Conservation (phyloP, 1,140 invertebrate species). For the Drosophila repletoides region DNA sequence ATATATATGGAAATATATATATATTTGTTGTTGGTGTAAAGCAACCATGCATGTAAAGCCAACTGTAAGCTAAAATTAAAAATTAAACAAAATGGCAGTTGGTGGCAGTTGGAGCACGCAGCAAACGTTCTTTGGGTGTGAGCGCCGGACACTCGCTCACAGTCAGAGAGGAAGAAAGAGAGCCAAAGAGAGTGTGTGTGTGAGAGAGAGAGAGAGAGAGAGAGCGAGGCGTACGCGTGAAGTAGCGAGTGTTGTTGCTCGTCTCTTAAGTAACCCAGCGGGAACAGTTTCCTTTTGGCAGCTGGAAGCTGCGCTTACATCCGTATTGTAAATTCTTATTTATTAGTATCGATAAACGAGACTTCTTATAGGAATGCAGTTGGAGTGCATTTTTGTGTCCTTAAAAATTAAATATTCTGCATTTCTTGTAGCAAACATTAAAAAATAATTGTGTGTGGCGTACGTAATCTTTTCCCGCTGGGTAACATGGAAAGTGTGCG, state of each 20-base stretch:
- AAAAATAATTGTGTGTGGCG: no score
- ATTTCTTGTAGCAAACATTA: no score
- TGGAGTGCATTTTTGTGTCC: no score
- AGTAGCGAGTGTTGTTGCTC: slow-evolving; percentile 43
- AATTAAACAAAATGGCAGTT: slow-evolving; percentile 58
- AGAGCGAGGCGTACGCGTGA: slow-evolving; percentile 32
- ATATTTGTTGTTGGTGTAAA: slow-evolving; percentile 14
- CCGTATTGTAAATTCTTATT: no score
- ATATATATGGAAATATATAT: no score
- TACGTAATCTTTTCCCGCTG: no score
- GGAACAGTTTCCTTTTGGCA: no score
- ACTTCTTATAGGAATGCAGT: no score
- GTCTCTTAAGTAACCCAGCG: slow-evolving; percentile 39
- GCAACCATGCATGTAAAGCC: slow-evolving; percentile 46
- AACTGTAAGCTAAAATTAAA: slow-evolving; percentile 46
- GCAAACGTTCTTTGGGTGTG: slow-evolving; percentile 48
- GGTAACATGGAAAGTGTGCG: slow-evolving; percentile 49
- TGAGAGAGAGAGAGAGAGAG: slow-evolving; percentile 15
- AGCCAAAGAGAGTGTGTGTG: slow-evolving; percentile 6
- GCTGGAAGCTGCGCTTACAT: no score
- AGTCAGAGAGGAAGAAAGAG: slow-evolving; percentile 4
- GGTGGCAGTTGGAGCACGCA: slow-evolving; percentile 51
- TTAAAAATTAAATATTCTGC: no score
- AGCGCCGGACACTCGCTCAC: slow-evolving; percentile 42
- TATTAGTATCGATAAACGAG: no score